Base-by-base conservation (phyloP, 2,888 invertebrate genomes). In the Agrochola litura region DNA sequence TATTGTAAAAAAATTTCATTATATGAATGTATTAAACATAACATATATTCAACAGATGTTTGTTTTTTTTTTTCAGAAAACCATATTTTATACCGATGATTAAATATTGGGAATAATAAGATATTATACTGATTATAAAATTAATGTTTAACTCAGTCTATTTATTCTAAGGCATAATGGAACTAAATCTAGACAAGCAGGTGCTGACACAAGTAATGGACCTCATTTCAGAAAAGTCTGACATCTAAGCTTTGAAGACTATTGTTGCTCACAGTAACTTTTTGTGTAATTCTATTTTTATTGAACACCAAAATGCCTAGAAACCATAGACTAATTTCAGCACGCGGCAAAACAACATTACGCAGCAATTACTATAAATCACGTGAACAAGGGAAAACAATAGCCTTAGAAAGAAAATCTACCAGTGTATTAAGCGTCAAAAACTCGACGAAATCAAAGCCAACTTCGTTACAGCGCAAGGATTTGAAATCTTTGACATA, bases 401-500 rank as follows among this genome's bases (percentile, higher is more conserved):
- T 74, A 61, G 70, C 69, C 9, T 66, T 76, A 71, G 64, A 37
- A 43, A 81, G 76, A 54, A 87, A 84, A 64, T 78, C 85, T 30
- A 67, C 77, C n/a, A 84, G 85, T 64, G 52, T 49, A 61, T 58
- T 74, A 43, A 71, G 64, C 65, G 52, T 76, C 12, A 81, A 72
- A 66, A 16, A 12, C 30, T 2, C 12, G 25, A 56, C 37, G 0
- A 52, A 68, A 60, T 16, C 52, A 46, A 65, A 43, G 1, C n/a
- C n/a, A 30, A 25, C 49, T 25, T 19, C 65, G 10, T 64, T 75
- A 41, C 66, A 60, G 25, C 70, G 75, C 54, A 73, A 68, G 37
- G 75, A 86, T 67, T 68, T 85, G 3, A 85, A 79, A 46, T 79
- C 72, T 19, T 56, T 84, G 52, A 74, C 67, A 16, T 74, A 75